Evolutionary conservation across 2,113 vertebrate genomes (phyloP).

Genomic region (Sus scrofa): T2T-Sscrofa CM000817.6:133663001-133663500

Average conservation of each 20-base stretch:
- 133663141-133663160: neutral
- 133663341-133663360: neutral
- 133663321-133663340: conserved; percentile 1
- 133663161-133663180: neutral
- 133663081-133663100: neutral
- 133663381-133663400: conserved; percentile 1
- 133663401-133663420: neutral
- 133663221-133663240: neutral
- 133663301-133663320: neutral
- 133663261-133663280: neutral
- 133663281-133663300: neutral
- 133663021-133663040: neutral
- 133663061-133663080: neutral
- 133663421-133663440: neutral
- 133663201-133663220: neutral
- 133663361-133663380: neutral
- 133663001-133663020: neutral
- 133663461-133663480: neutral
- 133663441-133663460: neutral
- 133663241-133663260: neutral
- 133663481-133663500: neutral
- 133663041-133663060: neutral
- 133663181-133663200: neutral
- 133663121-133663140: neutral
- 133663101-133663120: neutral